Evolutionary conservation across 2,797 vertebrate species (phyloP).

Genomic region (Anolis apletophallus): DNA sequence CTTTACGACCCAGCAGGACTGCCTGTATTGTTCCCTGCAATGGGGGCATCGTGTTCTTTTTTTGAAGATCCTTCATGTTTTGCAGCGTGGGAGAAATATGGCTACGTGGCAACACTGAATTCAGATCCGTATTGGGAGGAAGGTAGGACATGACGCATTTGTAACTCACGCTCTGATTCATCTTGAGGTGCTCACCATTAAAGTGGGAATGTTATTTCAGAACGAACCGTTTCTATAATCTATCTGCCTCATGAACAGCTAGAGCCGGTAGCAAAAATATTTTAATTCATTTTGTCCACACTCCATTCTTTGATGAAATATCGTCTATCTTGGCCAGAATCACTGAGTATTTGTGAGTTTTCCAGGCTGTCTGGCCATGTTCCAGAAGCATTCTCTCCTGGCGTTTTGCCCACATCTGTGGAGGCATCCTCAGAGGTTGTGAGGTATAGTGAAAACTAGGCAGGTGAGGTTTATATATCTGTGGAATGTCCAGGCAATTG

Average conservation of each 20-base stretch:
- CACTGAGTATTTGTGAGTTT: too few species aligned
- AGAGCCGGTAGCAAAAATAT: neutral
- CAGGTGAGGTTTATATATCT: too few species aligned
- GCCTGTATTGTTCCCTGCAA: slow-evolving; percentile 55
- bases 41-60: slow-evolving; percentile 35
- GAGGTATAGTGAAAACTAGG: too few species aligned
- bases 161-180: neutral
- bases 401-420: too few species aligned
- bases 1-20: slow-evolving; percentile 73
- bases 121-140: slow-evolving; percentile 49
- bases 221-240: neutral
- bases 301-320: neutral
- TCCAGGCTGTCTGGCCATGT: too few species aligned
- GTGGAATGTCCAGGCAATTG: too few species aligned
- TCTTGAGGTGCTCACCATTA: neutral
- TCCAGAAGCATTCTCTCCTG: too few species aligned
- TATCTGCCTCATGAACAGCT: neutral
- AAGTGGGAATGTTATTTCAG: neutral
- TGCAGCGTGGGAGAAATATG: slow-evolving; percentile 67
- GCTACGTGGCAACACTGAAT: slow-evolving; percentile 52
- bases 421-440: too few species aligned
- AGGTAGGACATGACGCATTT: slow-evolving; percentile 50
- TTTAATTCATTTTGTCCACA: neutral
- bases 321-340: too few species aligned
- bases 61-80: slow-evolving; percentile 64